Evolutionary conservation across 2,113 vertebrate species (phyloP).

Genomic region (Larimichthys crocea): DNA sequence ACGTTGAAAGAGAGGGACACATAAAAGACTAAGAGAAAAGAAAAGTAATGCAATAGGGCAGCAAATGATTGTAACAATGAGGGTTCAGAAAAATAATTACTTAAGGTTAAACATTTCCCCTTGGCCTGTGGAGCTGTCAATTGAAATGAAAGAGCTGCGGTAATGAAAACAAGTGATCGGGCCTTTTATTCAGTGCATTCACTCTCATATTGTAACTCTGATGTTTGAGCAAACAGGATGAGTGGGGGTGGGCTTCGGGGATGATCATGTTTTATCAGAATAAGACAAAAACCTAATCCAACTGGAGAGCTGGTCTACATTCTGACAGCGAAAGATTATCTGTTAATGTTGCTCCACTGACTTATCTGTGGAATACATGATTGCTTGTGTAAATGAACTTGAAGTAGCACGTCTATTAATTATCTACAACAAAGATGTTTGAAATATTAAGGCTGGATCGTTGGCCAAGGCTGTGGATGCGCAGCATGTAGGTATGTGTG

Average conservation of each 20-base stretch:
- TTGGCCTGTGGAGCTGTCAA: conserved; percentile 62
- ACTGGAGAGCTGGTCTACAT: conserved; percentile 51
- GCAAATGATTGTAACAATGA: conserved; percentile 60
- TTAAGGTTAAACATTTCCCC: conserved; percentile 79
- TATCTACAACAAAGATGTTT: conserved; percentile 1
- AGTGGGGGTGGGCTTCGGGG: conserved; percentile 29
- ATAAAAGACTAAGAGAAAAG: conserved; percentile 48
- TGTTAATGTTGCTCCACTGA: conserved; percentile 19
- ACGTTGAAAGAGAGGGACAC: conserved; percentile 42
- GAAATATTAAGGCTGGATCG: background rate
- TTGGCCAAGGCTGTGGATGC: background rate
- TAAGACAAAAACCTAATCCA: conserved; percentile 60
- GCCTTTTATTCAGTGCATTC: conserved; percentile 33
- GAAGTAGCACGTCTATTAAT: conserved; percentile 22
- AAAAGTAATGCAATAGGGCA: conserved; percentile 50
- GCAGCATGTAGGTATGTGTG: background rate
- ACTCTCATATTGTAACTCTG: conserved; percentile 41
- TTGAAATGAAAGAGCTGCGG: conserved; percentile 66
- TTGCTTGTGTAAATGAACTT: conserved; percentile 18
- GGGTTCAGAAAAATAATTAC: conserved; percentile 80
- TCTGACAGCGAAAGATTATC: conserved; percentile 49
- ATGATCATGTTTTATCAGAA: conserved; percentile 57
- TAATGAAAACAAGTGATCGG: conserved; percentile 56
- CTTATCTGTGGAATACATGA: conserved; percentile 31
- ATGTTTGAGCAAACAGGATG: conserved; percentile 44